A percentile compares a stretch with the other conserved stretches of the same genome.
Conservation (phyloP, 1,140 invertebrate species). For the Drosophila takahashii region DNA sequence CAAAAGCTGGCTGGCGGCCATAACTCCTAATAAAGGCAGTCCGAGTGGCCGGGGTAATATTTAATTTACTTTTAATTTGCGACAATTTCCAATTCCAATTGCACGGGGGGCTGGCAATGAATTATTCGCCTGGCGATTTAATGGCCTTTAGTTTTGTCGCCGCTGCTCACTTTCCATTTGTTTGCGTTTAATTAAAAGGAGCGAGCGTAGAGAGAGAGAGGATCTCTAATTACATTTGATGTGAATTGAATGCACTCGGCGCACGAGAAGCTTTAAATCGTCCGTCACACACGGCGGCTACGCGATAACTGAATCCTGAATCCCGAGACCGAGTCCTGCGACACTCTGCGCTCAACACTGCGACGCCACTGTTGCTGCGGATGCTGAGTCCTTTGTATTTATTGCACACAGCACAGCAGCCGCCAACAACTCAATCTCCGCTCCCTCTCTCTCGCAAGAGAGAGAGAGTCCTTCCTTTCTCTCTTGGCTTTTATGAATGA, state of each 20-base stretch:
- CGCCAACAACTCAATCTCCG: constrained; percentile 53
- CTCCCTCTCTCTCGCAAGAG: constrained; percentile 13
- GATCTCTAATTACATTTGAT: constrained; percentile 55
- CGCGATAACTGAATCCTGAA: constrained; percentile 41
- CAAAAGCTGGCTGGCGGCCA: constrained; percentile 30
- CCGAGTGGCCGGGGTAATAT: constrained; percentile 33
- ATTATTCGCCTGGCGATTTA: constrained; percentile 12
- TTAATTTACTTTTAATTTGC: constrained; percentile 68
- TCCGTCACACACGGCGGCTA: constrained; percentile 65
- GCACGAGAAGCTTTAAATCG: constrained; percentile 22
- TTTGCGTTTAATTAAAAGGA: constrained; percentile 47
- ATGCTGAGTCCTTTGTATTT: constrained; percentile 67
- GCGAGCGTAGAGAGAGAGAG: not conserved
- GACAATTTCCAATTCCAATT: constrained; percentile 55
- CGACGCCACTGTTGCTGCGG: constrained; percentile 62
- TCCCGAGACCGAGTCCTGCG: not conserved
- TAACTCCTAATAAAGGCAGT: constrained; percentile 45
- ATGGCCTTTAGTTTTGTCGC: constrained; percentile 7
- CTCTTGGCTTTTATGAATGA: constrained; percentile 65
- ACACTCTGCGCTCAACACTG: constrained; percentile 25
- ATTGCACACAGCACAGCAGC: constrained; percentile 39
- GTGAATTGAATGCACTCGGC: constrained; percentile 57
- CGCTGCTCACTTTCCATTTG: constrained; percentile 32
- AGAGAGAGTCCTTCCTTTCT: constrained; percentile 5
- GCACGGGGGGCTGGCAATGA: constrained; percentile 13